These are phyloP conservation scores for Athalia cordata DNA, from an alignment of 2,888 invertebrate genomes.

Conservation along the genomic window DNA sequence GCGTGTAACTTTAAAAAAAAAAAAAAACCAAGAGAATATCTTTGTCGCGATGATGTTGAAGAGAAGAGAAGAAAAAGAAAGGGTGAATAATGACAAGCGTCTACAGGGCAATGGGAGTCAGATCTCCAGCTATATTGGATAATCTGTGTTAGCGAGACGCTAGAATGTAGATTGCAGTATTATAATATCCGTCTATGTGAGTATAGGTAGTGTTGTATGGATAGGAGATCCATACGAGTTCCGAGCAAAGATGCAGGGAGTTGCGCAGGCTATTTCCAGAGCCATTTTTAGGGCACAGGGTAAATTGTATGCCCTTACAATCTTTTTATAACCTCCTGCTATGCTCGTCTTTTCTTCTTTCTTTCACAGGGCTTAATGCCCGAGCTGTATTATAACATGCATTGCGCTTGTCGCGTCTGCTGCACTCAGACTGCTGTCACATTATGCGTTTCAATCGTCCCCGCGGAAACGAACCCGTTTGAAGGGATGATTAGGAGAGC, in stretches of 20 bases:
- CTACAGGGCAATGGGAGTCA: slow-evolving; percentile 14
- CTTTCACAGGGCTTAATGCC: slow-evolving; percentile 30
- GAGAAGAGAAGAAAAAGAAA: slow-evolving; percentile 26
- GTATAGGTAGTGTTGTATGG: slow-evolving; percentile 11
- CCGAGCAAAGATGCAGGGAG: slow-evolving; percentile 30
- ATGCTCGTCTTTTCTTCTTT: slow-evolving; percentile 4
- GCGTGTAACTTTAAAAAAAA: not conserved
- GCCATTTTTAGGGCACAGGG: slow-evolving; percentile 42
- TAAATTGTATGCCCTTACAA: slow-evolving; percentile 36
- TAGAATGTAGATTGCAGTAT: slow-evolving; percentile 31
- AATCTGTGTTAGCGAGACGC: slow-evolving; percentile 43
- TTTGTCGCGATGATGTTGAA: slow-evolving; percentile 5
- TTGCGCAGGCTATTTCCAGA: slow-evolving; percentile 34
- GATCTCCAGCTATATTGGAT: slow-evolving; percentile 33
- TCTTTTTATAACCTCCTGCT: slow-evolving; percentile 13
- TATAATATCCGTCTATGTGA: slow-evolving; percentile 11
- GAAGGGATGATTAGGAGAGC: too few species aligned
- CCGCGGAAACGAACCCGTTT: too few species aligned
- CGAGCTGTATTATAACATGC: not conserved
- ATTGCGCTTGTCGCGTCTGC: not conserved
- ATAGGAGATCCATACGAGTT: slow-evolving; percentile 29
- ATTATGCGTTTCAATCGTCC: too few species aligned
- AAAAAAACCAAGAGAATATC: slow-evolving; percentile 21
- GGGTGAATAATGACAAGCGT: slow-evolving; percentile 27
- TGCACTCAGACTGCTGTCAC: too few species aligned